Evolutionary conservation across 2,888 invertebrate genomes (phyloP), one percentile per base, ranked within the genome.

Genomic region (Polydrusus tereticollis): DNA sequence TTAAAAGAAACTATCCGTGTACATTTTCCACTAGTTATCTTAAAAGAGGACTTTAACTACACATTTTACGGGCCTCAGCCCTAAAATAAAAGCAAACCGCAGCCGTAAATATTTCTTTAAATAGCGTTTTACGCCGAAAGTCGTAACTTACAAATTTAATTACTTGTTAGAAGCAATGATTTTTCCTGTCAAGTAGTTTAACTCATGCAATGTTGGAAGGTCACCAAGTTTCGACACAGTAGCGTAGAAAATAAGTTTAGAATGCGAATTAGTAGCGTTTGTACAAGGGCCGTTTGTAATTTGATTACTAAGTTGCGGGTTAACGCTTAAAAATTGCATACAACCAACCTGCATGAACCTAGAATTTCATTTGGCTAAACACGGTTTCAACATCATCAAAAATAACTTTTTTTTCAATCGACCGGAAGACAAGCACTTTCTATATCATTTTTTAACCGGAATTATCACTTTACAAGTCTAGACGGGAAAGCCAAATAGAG

Each of bases 71-170:
- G 47, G 16, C 26, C 21, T 45, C 62, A 47, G 47, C 47, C 62
- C 47, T 62, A 62, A 62, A 62, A 62, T 62, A 62, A 62, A 62
- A 62, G 29, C 45, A 62, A 62, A 26, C 47, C 20, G 29, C 26
- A 18, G 10, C 18, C 47, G 65, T 65, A 65, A 62, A 62, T 62
- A 55, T 65, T 65, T 38, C 65, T 65, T 65, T 65, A 65, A 65
- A 55, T 55, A 55, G 65, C 65, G 21, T 41, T 65, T 65, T 38
- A 36, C 65, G 23, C 47, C 26, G 10, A 43, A 29, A 55, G 20
- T 58, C 68, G 58, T 68, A 68, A 59, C 38, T 68, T 50, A 68
- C 29, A 60, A 50, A 58, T 68, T 68, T 68, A 68, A 68, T 68
- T 68, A 58, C 59, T 58, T 47, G 58, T 68, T 58, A 58, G 57